phyloP scores from a whole-genome alignment of 2,113 vertebrate species.

The Dicentrarchus labrax region DNA sequence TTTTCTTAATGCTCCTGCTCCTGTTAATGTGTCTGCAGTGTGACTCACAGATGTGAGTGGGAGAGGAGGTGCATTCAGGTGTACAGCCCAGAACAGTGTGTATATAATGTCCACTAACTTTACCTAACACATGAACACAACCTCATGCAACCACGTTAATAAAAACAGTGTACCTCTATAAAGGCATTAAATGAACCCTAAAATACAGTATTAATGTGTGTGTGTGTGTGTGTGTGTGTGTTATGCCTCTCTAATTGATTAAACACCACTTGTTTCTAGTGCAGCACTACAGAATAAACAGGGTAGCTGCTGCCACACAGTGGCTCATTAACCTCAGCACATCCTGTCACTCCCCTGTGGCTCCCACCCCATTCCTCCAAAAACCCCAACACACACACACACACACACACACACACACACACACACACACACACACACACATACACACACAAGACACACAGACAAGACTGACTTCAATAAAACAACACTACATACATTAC shows the following conservation, averaged over 20 bases:
- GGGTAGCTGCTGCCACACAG: slow-evolving; percentile 76
- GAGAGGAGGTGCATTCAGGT: slow-evolving; percentile 48
- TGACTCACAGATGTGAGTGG: slow-evolving; percentile 56
- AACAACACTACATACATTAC: slow-evolving; percentile 76
- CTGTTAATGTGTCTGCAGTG: slow-evolving; percentile 11
- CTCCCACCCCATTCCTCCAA: not conserved
- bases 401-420: not conserved
- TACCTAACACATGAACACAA: not conserved
- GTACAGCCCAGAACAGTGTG: not conserved
- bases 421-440: slow-evolving; percentile 17
- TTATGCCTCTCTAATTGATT: not conserved
- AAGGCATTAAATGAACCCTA: not conserved
- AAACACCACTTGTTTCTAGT: not conserved
- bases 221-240: no score
- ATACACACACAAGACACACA: slow-evolving; percentile 31
- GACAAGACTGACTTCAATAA: slow-evolving; percentile 67
- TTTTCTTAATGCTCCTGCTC: slow-evolving; percentile 10
- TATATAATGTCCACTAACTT: not conserved
- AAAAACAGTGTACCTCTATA: not conserved
- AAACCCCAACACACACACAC: not conserved
- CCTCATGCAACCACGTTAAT: not conserved
- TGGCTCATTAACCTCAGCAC: slow-evolving; percentile 72
- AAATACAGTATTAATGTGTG: not conserved
- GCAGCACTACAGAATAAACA: slow-evolving; percentile 27
- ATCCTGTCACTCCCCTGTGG: slow-evolving; percentile 21